Conservation (phyloP, 2,797 vertebrate genomes). For the Manis pentadactyla region DNA sequence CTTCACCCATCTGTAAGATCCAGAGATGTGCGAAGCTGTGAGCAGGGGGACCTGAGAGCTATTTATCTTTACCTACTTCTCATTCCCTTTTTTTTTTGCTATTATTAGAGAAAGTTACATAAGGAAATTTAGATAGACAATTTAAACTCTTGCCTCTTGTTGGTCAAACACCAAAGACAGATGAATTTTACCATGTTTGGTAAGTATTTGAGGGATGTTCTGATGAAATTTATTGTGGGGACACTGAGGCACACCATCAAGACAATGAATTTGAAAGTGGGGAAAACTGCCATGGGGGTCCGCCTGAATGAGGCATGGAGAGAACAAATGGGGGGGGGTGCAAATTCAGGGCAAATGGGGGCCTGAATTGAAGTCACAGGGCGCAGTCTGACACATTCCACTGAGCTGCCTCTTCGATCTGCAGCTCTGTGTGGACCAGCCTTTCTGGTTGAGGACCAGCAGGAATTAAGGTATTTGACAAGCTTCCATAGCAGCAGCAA, state of each 20-base stretch:
- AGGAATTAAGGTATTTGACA: neutral
- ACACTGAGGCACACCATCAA: neutral
- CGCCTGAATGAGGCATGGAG: neutral
- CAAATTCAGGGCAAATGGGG: neutral
- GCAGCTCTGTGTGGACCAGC: neutral
- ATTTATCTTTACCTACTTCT: neutral
- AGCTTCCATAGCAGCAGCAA: neutral
- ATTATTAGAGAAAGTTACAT: neutral
- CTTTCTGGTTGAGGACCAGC: neutral
- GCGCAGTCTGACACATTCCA: fast-evolving
- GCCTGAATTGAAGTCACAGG: neutral
- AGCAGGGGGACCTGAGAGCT: too few species aligned
- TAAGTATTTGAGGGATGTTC: neutral
- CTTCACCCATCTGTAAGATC: neutral
- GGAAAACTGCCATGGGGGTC: neutral
- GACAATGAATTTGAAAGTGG: neutral
- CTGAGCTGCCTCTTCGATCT: neutral
- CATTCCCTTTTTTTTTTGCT: neutral
- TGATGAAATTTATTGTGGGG: neutral
- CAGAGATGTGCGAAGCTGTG: fast-evolving
- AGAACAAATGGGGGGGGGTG: neutral
- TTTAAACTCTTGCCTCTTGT: neutral
- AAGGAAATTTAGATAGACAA: neutral
- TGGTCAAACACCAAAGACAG: neutral
- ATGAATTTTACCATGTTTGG: neutral